These are phyloP conservation scores for Synergus umbraculus DNA, from an alignment of 2,888 invertebrate species.

Conservation along the genomic window DNA sequence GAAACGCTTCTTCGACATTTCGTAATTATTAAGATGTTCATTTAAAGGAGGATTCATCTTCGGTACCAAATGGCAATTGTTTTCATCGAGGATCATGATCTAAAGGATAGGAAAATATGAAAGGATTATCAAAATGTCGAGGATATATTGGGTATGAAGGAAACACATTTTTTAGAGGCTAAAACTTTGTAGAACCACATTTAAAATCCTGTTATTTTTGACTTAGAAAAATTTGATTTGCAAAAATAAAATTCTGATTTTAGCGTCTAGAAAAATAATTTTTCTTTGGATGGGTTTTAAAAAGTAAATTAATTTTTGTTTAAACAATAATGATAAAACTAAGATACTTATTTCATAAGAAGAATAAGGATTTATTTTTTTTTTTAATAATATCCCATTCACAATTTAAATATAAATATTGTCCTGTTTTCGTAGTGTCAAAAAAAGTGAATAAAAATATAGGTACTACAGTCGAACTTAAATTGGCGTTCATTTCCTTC, in stretches of 20 bases:
- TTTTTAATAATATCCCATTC: too few species aligned
- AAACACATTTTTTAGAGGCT: not conserved
- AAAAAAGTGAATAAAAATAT: too few species aligned
- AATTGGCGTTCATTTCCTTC: too few species aligned
- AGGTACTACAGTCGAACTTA: too few species aligned
- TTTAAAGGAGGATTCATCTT: slow-evolving; percentile 2
- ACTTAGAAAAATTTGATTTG: not conserved
- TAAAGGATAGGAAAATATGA: slow-evolving; percentile 7
- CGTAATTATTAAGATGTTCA: not conserved
- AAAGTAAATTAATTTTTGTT: not conserved
- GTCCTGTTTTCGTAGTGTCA: too few species aligned
- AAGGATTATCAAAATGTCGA: not conserved
- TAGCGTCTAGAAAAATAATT: not conserved
- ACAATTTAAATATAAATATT: too few species aligned
- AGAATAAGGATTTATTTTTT: not conserved
- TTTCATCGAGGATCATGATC: not conserved
- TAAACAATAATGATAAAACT: not conserved
- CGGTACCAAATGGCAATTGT: too few species aligned
- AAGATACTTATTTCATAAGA: not conserved
- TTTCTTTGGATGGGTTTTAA: not conserved
- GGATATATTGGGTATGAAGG: not conserved
- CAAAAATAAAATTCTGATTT: not conserved
- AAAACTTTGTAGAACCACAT: too few species aligned
- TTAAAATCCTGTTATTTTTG: too few species aligned
- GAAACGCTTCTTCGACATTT: not conserved